Evolutionary conservation across 2,113 vertebrate genomes (phyloP).

Genomic region (Acrocephalus kingi): DNA sequence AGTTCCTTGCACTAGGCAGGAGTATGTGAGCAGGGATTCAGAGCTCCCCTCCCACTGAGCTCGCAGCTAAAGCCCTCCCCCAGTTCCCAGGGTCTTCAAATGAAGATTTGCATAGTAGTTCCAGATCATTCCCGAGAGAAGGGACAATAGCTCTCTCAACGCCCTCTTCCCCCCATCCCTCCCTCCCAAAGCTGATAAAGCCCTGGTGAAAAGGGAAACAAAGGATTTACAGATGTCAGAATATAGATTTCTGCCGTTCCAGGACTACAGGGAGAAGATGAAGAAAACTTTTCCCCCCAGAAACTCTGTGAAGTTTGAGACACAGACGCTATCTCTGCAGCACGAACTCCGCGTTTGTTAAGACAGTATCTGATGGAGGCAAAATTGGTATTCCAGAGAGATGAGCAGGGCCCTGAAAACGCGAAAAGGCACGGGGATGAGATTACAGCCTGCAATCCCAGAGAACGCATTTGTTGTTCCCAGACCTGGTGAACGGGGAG

Average conservation of each 20-base stretch:
- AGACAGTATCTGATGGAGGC: background rate
- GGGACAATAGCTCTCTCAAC: constrained; percentile 46
- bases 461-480: background rate
- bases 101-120: constrained; percentile 67
- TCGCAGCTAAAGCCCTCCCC: constrained; percentile 52
- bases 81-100: constrained; percentile 70
- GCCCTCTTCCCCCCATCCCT: background rate
- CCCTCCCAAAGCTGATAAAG: constrained; percentile 35
- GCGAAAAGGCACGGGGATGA: background rate
- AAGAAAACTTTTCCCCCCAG: background rate
- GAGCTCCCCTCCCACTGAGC: constrained; percentile 41
- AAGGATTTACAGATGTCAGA: constrained; percentile 57
- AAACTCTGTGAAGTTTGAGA: constrained; percentile 41
- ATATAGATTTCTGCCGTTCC: constrained; percentile 42
- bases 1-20: background rate
- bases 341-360: background rate
- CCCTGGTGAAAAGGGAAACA: constrained; percentile 41
- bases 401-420: background rate
- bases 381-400: background rate
- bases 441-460: constrained; percentile 17
- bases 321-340: background rate
- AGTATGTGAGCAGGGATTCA: background rate
- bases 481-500: background rate
- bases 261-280: background rate
- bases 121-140: constrained; percentile 55